A percentile compares a stretch with the other conserved stretches of the same genome.
Conservation (phyloP, 2,113 vertebrate species). For the Hylia prasina region DNA sequence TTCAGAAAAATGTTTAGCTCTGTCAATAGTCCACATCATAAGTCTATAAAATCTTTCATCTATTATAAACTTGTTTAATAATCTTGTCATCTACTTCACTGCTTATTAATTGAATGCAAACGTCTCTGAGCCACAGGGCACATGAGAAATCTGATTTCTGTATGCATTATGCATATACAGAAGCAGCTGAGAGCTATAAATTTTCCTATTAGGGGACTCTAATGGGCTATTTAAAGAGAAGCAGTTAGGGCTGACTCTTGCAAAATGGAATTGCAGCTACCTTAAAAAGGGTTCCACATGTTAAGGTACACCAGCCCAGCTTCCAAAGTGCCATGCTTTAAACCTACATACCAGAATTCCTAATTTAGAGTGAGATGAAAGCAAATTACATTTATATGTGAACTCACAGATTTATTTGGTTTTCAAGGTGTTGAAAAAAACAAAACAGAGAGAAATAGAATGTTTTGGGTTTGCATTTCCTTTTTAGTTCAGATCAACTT, state of each 20-base stretch:
- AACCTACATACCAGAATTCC: neutral
- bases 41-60: neutral
- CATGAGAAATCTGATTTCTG: neutral
- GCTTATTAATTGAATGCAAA: slow-evolving; percentile 30
- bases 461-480: neutral
- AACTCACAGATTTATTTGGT: neutral
- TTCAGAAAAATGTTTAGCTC: neutral
- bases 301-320: neutral
- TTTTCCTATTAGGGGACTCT: neutral
- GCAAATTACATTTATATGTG: neutral
- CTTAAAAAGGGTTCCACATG: neutral
- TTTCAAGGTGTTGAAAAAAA: neutral
- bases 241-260: neutral
- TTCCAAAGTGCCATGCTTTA: neutral
- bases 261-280: neutral
- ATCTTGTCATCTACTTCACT: slow-evolving; percentile 14
- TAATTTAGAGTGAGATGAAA: neutral
- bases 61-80: slow-evolving; percentile 30
- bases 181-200: neutral
- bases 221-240: neutral
- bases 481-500: neutral
- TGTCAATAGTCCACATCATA: neutral
- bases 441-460: neutral
- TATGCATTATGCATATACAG: neutral
- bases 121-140: neutral